phyloP scores from a whole-genome alignment of 2,888 invertebrate species.

The Heteromyza rotundicornis region DNA sequence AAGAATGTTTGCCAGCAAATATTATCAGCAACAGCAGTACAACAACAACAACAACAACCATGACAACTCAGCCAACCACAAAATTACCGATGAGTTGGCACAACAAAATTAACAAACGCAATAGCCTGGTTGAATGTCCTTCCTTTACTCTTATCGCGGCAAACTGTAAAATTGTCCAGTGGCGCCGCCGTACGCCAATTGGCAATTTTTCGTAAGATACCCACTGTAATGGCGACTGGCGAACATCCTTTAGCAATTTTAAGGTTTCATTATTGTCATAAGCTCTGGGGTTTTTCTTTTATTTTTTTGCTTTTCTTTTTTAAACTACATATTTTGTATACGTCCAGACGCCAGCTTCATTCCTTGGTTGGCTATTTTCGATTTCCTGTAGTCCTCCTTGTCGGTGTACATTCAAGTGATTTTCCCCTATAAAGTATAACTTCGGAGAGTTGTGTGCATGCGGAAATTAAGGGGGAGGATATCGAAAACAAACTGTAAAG shows the following conservation, averaged over 20 bases:
- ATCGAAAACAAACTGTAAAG: too few species aligned
- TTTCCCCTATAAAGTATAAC: too few species aligned
- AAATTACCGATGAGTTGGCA: slow-evolving; percentile 42
- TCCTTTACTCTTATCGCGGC: slow-evolving; percentile 49
- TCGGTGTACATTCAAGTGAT: too few species aligned
- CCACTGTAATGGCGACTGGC: slow-evolving; percentile 52
- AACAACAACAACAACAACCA: background rate
- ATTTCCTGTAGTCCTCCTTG: too few species aligned
- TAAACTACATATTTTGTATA: too few species aligned
- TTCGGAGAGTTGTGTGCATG: too few species aligned
- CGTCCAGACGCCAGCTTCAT: too few species aligned
- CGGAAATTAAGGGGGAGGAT: too few species aligned
- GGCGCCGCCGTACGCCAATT: slow-evolving; percentile 46
- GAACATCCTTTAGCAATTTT: slow-evolving; percentile 34
- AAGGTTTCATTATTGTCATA: slow-evolving; percentile 56
- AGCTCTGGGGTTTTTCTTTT: slow-evolving; percentile 35
- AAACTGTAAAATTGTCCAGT: slow-evolving; percentile 50
- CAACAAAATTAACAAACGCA: background rate
- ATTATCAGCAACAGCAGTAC: background rate
- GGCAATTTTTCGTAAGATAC: too few species aligned
- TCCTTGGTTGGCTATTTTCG: too few species aligned
- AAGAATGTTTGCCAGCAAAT: background rate
- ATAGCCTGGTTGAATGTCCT: slow-evolving; percentile 35
- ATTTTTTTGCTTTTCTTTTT: background rate
- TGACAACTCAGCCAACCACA: slow-evolving; percentile 43